These are phyloP conservation scores for Pelodytes ibericus DNA, from an alignment of 2,797 vertebrate species.

Conservation along the genomic window DNA sequence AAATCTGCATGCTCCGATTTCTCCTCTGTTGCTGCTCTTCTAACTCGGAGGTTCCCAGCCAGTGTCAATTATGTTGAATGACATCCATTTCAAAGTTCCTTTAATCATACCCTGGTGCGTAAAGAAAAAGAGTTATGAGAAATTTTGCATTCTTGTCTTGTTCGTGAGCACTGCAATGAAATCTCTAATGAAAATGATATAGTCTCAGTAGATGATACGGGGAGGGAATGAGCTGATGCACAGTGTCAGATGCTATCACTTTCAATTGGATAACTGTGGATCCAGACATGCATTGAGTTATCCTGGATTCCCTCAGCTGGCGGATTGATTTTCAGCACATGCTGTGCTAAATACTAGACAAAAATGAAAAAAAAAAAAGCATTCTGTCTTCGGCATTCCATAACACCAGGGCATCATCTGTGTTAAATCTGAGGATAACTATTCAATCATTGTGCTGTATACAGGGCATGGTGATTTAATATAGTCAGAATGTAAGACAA, in stretches of 20 bases:
- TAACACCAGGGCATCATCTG: not conserved
- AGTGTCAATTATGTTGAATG: slow-evolving; percentile 15
- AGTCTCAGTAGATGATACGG: not conserved
- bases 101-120: not conserved
- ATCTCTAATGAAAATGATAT: slow-evolving; percentile 38
- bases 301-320: not conserved
- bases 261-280: slow-evolving; percentile 17
- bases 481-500: too few species aligned
- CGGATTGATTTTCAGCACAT: not conserved
- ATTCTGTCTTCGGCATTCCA: not conserved
- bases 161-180: not conserved
- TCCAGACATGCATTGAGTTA: not conserved
- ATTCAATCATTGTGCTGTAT: not conserved
- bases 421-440: not conserved
- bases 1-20: slow-evolving; percentile 14
- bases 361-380: not conserved
- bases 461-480: too few species aligned
- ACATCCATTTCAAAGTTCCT: slow-evolving; percentile 7
- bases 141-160: slow-evolving; percentile 19
- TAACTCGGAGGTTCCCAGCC: slow-evolving; percentile 1
- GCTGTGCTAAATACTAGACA: not conserved
- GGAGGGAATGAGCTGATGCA: slow-evolving; percentile 23
- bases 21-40: slow-evolving; percentile 9
- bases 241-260: slow-evolving; percentile 13
- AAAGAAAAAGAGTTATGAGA: slow-evolving; percentile 3